Evolutionary conservation across 2,888 invertebrate species (phyloP).

Genomic region (Chironomus tentans): DNA sequence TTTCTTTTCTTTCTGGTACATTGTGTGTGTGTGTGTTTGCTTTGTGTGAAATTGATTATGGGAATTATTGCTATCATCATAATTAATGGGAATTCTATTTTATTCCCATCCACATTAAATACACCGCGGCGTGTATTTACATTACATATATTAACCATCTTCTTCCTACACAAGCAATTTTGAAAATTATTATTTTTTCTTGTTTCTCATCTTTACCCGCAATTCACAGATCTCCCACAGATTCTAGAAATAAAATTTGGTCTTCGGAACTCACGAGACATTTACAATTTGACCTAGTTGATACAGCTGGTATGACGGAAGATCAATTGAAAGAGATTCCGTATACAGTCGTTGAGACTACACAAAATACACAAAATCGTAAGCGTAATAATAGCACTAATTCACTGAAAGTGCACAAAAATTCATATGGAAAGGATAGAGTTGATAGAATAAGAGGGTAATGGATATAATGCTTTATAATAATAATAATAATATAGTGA

Average conservation of each 20-base stretch:
- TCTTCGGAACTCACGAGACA: constrained; percentile 73
- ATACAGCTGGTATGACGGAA: constrained; percentile 82
- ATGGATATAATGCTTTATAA: constrained; percentile 26
- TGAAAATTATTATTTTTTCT: not conserved
- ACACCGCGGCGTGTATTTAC: not conserved
- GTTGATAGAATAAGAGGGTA: constrained; percentile 43
- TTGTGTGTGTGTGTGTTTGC: not conserved
- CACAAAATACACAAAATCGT: constrained; percentile 36
- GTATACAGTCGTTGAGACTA: constrained; percentile 72
- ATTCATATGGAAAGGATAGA: constrained; percentile 39
- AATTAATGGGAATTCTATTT: not conserved
- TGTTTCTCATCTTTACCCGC: not conserved
- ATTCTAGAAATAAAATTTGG: constrained; percentile 54
- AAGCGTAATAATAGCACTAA: constrained; percentile 37
- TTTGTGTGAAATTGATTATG: not conserved
- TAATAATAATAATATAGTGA: too few relatives aligned
- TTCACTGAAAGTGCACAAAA: constrained; percentile 41
- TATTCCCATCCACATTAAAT: not conserved
- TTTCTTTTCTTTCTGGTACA: not conserved
- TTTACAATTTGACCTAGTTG: constrained; percentile 78
- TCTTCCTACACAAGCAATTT: not conserved
- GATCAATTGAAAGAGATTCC: constrained; percentile 79
- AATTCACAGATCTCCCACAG: constrained; percentile 54
- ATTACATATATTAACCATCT: not conserved
- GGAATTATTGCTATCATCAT: not conserved